These are phyloP conservation scores for Nicator chloris DNA, from an alignment of 2,113 vertebrate species.

Conservation along the genomic window DNA sequence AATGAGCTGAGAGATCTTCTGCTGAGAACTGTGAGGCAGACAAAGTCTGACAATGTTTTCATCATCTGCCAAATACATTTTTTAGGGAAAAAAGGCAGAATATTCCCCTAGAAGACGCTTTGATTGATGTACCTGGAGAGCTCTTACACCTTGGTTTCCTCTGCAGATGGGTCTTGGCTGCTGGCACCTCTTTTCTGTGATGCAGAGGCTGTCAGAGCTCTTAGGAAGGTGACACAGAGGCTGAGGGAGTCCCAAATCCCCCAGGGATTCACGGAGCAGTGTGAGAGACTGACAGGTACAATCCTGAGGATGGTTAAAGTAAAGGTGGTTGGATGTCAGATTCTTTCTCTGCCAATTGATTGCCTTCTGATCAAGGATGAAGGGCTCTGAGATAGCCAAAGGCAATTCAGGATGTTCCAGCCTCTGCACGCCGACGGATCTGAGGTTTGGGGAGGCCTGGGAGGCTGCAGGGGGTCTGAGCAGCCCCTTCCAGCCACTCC, in stretches of 20 bases:
- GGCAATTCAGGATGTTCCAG: neutral
- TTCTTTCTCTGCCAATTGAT: fast-evolving
- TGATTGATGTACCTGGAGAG: constrained; percentile 2
- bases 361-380: neutral
- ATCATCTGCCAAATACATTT: neutral
- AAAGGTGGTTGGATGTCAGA: neutral
- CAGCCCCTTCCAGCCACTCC: neutral
- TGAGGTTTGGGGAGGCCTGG: neutral
- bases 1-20: neutral
- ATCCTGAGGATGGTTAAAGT: neutral
- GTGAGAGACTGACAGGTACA: neutral
- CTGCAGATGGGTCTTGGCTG: neutral
- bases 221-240: neutral
- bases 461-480: neutral
- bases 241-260: neutral
- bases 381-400: neutral
- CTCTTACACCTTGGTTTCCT: neutral
- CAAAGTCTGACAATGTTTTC: neutral
- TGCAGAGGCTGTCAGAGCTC: neutral
- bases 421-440: neutral
- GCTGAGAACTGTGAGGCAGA: neutral
- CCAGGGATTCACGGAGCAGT: neutral
- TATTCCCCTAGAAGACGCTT: neutral
- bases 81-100: neutral
- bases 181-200: neutral